Evolutionary conservation across 2,888 invertebrate genomes (phyloP), one percentile per base, ranked within the genome.

Genomic region (Pammene aurita): DNA sequence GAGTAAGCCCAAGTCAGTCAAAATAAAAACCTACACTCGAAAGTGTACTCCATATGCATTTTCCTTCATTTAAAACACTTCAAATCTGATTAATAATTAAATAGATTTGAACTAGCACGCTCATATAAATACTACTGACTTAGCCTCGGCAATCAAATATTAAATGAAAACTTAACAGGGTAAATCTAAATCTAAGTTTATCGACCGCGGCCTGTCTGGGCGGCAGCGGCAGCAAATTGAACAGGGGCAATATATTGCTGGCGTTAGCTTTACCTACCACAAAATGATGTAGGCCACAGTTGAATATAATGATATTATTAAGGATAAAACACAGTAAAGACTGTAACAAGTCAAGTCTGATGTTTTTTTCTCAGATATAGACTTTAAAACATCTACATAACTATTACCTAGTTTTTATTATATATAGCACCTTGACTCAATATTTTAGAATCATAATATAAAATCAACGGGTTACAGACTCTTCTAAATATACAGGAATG

Each of bases 151-250:
- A 78, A 79, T 73, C 73, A 79, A 78, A 84, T 84, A 84, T 84
- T 81, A 80, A 79, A 80, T 86, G 82, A 85, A 90, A 89, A 82
- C 88, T 88, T 86, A 85, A 88, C 84, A 83, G 83, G 80, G 80
- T 82, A 74, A 75, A 78, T 73, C 77, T 74, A 76, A 72, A 74
- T 61, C 67, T 68, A 73, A 74, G 71, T 74, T 72, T 72, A 74
- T 64, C 74, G 68, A 73, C 72, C 71, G 74, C 74, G 74, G 77
- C 76, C 73, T 76, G 77, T 73, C 44, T 34, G 44, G 71, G 16
- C 38, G 66, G 71, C 26, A 26, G 66, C 72, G 69, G 72, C 58
- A 16, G n/a, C 58, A 18, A 58, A 58, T 46, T 58, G 58, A 46
- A 58, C 58, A 26, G 42, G 56, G 58, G 42, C 18, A 57, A 44